Conservation (phyloP, 2,888 invertebrate genomes). For the Malthinus seriepunctatus region DNA sequence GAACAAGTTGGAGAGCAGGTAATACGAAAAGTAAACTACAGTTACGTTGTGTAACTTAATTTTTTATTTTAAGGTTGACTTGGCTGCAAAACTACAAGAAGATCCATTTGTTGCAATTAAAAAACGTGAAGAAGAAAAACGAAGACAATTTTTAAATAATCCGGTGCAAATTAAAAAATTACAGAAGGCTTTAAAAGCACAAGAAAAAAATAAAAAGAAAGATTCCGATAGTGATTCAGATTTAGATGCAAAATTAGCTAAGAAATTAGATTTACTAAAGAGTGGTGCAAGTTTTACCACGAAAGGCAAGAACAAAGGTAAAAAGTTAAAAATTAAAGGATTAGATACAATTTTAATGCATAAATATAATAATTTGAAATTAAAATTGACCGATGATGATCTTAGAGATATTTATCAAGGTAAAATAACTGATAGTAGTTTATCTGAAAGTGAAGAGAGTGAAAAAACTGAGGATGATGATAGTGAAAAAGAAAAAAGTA, state of each 20-base stretch:
- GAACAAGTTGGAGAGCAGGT: slow-evolving; percentile 45
- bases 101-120: slow-evolving; percentile 91
- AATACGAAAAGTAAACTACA: no score
- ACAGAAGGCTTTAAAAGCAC: slow-evolving; percentile 73
- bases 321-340: slow-evolving; percentile 53
- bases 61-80: slow-evolving; percentile 72
- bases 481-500: background rate
- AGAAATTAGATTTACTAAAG: slow-evolving; percentile 41
- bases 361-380: slow-evolving; percentile 70
- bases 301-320: slow-evolving; percentile 33
- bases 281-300: slow-evolving; percentile 13
- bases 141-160: slow-evolving; percentile 84
- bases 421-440: slow-evolving; percentile 51
- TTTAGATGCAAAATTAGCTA: slow-evolving; percentile 44
- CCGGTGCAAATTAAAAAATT: slow-evolving; percentile 88
- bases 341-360: slow-evolving; percentile 72
- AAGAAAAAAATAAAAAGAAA: slow-evolving; percentile 56
- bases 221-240: slow-evolving; percentile 42
- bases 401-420: slow-evolving; percentile 52
- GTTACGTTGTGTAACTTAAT: background rate
- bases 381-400: slow-evolving; percentile 54
- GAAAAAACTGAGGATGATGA: slow-evolving; percentile 7
- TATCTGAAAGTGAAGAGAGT: slow-evolving; percentile 20
- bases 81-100: slow-evolving; percentile 87
- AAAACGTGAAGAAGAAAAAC: slow-evolving; percentile 86